A percentile compares a stretch with the other conserved stretches of the same genome.
These are phyloP conservation scores for Lophochroa leadbeateri DNA, from an alignment of 2,113 vertebrate species.

Conservation along the genomic window DNA sequence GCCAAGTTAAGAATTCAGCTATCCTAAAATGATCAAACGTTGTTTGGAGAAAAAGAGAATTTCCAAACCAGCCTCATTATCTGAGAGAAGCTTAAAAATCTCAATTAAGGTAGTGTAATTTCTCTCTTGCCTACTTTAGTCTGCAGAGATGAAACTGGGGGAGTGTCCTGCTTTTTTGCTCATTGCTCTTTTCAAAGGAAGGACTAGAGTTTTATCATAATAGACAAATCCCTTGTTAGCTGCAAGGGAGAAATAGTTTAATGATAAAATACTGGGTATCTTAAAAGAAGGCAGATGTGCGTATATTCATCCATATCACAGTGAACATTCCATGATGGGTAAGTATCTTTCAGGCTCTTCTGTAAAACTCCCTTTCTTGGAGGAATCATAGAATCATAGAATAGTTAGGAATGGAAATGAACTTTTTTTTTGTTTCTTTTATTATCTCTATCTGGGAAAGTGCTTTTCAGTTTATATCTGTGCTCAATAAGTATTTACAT, in stretches of 20 bases:
- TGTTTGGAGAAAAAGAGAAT: constrained; percentile 47
- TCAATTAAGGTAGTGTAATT: constrained; percentile 85
- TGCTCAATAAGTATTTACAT: not conserved
- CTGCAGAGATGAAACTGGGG: constrained; percentile 79
- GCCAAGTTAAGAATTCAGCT: constrained; percentile 70
- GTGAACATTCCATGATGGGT: not conserved
- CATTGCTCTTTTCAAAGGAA: constrained; percentile 55
- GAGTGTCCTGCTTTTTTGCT: constrained; percentile 60
- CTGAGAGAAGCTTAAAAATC: constrained; percentile 67
- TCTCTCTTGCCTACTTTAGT: constrained; percentile 78
- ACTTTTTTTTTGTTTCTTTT: not conserved
- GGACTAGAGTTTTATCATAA: constrained; percentile 29
- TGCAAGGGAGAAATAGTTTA: constrained; percentile 59
- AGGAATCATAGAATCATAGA: not conserved
- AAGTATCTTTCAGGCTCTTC: not conserved
- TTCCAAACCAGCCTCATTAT: constrained; percentile 81
- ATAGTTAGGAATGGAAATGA: not conserved
- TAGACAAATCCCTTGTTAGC: constrained; percentile 66
- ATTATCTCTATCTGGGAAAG: not conserved
- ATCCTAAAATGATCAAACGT: constrained; percentile 66
- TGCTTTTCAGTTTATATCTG: accelerated
- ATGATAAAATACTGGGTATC: constrained; percentile 54
- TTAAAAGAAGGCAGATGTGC: not conserved
- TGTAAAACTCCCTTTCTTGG: not conserved
- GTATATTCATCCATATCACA: not conserved